Conservation (phyloP, 2,797 vertebrate species). For the Rhinichthys osculus region DNA sequence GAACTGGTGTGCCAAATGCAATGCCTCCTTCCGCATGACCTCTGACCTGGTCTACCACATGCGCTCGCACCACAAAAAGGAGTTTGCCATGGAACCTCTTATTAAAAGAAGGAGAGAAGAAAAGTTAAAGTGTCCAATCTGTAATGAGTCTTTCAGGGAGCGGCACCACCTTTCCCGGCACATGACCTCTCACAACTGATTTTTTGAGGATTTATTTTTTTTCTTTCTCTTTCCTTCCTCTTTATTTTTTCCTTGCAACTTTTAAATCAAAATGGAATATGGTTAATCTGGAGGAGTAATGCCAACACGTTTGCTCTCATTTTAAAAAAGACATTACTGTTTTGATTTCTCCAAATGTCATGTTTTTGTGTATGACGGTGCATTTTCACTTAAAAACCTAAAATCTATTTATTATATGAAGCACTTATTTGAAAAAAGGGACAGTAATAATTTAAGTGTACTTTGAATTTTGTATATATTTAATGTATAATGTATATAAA, state of each 20-base stretch:
- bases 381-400: conserved; percentile 83
- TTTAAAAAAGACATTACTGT: conserved; percentile 67
- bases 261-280: conserved; percentile 47
- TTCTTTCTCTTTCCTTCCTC: neutral
- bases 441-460: conserved; percentile 92
- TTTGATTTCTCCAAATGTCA: conserved; percentile 83
- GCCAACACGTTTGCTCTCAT: conserved; percentile 51
- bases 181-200: conserved; percentile 98
- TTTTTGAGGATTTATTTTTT: conserved; percentile 52
- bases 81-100: conserved; percentile 92
- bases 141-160: conserved; percentile 97
- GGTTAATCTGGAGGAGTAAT: conserved; percentile 51
- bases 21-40: conserved; percentile 98
- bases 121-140: conserved; percentile 98
- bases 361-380: conserved; percentile 88
- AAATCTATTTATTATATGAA: conserved; percentile 95
- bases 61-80: conserved; percentile 98
- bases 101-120: conserved; percentile 94
- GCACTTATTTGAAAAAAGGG: conserved; percentile 89
- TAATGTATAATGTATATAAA: conserved; percentile 83
- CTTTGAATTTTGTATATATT: conserved; percentile 93
- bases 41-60: conserved; percentile 99
- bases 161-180: conserved; percentile 96
- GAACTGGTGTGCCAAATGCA: conserved; percentile 99
- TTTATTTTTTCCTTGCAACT: conserved; percentile 11